phyloP scores from a whole-genome alignment of 2,797 vertebrate genomes.

The Pitangus sulphuratus region DNA sequence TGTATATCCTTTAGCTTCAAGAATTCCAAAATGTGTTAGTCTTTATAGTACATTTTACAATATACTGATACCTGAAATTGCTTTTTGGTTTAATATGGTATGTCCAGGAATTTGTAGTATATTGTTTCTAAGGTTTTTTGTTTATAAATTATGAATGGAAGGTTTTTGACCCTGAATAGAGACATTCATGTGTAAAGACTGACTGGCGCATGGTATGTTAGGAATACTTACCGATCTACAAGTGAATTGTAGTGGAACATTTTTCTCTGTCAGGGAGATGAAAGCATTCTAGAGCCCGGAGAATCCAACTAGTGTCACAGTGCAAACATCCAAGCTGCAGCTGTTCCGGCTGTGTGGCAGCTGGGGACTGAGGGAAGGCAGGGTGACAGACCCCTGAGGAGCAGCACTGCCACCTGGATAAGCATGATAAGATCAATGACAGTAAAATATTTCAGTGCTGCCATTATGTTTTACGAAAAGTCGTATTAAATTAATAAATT shows the following conservation, averaged over 20 bases:
- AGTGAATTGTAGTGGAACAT: slow-evolving; percentile 71
- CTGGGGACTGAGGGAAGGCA: background rate
- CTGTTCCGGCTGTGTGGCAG: background rate
- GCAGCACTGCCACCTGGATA: background rate
- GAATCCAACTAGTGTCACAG: slow-evolving; percentile 21
- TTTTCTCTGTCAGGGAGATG: slow-evolving; percentile 76
- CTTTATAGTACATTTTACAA: background rate
- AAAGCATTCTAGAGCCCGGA: slow-evolving; percentile 72
- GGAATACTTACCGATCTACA: slow-evolving; percentile 69
- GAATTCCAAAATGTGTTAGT: background rate
- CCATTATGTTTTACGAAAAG: background rate
- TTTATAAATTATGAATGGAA: slow-evolving; percentile 62
- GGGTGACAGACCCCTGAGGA: background rate
- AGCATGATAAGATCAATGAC: background rate
- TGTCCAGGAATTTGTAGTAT: slow-evolving; percentile 29
- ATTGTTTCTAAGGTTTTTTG: background rate
- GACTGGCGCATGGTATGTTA: slow-evolving; percentile 57
- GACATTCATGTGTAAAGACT: slow-evolving; percentile 69
- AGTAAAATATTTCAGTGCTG: background rate
- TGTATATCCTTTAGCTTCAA: fast-evolving
- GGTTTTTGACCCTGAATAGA: slow-evolving; percentile 56
- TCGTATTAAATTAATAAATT: background rate
- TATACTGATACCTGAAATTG: background rate
- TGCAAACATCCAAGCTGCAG: slow-evolving; percentile 3
- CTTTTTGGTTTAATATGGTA: background rate